Base-by-base conservation (phyloP, 2,797 vertebrate genomes). In the Simalia tracyae region DNA sequence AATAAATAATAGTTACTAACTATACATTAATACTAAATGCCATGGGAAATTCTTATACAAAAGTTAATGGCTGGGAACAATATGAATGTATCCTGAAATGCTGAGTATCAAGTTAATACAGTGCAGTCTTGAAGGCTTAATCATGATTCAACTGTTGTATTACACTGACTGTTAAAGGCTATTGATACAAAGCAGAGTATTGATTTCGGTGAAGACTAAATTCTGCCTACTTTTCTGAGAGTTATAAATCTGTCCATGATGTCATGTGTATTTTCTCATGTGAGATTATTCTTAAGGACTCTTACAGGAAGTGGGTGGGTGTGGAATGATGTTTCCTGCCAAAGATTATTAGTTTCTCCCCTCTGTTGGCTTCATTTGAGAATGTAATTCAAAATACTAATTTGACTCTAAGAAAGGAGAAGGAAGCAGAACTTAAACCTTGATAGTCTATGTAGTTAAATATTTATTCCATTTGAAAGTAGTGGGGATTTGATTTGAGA, bases 1-100 rank as follows among this genome's bases (percentile, higher is more conserved):
- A 31, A 91, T 66, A 68, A 76, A 64, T 61, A 57, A 66, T 64
- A 59, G 66, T 91, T 89, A 46, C 89, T 36, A 72, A 87, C 31
- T 88, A 12, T 91, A 72, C 36, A 24, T 59, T 91, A 94, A 88
- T 56, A 68, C 1, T 88, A 60, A 88, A 26, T 91, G 81, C 46
- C 42, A 89, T 84, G 61, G 54, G 50, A 66, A 94, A 87, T 28
- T 8, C 63, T 87, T 89, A 61, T 57, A 91, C 28, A 85, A 88
- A 59, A 84, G 91, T 94, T 91, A 90, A 89, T 93, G 66, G 84
- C 61, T 31, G 61, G 0, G 91, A 91, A 36, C 31, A 56, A 89
- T 92, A n/a, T 86, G 87, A 93, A 87, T 92, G 31, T 86, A 86
- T 88, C 88, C 89, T 61, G 60, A 90, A 17, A 90, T 54, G 57